Evolutionary conservation across 2,113 vertebrate genomes (phyloP).

Genomic region (Eulacestoma nigropectus): DNA sequence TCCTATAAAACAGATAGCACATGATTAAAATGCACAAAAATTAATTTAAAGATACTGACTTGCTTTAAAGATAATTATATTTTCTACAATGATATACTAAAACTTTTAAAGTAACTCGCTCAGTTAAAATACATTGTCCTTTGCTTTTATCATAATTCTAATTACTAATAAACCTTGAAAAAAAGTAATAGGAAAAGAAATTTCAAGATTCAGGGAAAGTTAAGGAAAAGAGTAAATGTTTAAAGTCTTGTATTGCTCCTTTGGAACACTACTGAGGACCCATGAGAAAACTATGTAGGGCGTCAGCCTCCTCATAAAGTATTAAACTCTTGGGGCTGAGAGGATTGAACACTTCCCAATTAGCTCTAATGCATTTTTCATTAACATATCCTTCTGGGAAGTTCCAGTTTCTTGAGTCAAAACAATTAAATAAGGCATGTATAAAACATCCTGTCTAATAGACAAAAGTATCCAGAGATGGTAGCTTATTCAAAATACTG

Average conservation of each 20-base stretch:
- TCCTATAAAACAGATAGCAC: background rate
- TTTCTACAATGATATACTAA: background rate
- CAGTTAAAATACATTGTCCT: background rate
- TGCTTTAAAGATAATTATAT: background rate
- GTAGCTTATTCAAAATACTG: background rate
- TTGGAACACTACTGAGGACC: background rate
- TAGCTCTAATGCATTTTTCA: slow-evolving; percentile 39
- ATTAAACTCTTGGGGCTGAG: background rate
- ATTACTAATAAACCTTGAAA: background rate
- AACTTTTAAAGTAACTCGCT: background rate
- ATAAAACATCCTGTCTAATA: background rate
- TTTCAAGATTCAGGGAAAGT: background rate
- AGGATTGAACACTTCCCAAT: background rate
- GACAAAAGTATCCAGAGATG: background rate
- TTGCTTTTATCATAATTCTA: background rate
- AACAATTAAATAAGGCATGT: slow-evolving; percentile 1
- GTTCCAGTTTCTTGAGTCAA: background rate
- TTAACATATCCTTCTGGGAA: background rate
- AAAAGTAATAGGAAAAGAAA: background rate
- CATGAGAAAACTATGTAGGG: background rate
- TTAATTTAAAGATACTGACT: background rate
- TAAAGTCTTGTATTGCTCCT: background rate
- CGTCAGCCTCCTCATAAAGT: background rate
- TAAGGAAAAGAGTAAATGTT: background rate
- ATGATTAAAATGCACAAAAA: background rate